A percentile compares a stretch with the other conserved stretches of the same genome.
These are phyloP conservation scores for Oncorhynchus keta DNA, from an alignment of 2,113 vertebrate genomes.

Conservation along the genomic window DNA sequence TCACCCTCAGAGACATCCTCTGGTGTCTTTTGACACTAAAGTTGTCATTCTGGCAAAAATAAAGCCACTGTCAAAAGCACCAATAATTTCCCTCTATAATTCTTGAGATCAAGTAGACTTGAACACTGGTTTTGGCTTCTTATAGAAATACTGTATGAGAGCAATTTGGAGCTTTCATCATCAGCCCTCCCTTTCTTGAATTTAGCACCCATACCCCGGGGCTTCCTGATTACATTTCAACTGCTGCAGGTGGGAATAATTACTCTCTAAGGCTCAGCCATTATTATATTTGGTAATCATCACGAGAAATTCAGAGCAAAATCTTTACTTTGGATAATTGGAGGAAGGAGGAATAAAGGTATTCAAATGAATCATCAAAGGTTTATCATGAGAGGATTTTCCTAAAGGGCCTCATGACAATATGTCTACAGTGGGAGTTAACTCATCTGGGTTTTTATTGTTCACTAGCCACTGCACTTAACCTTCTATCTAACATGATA, in stretches of 20 bases:
- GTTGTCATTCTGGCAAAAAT: neutral
- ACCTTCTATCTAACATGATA: constrained; percentile 15
- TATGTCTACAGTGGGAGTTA: constrained; percentile 10
- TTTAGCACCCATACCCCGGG: constrained; percentile 21
- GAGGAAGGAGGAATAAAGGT: constrained; percentile 7
- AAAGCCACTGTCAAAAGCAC: too few relatives aligned
- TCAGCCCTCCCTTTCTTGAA: neutral
- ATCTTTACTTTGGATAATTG: constrained; percentile 15
- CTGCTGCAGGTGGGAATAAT: constrained; percentile 28
- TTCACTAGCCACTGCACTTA: constrained; percentile 25
- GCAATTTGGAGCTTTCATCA: neutral
- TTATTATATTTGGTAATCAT: constrained; percentile 9
- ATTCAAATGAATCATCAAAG: constrained; percentile 14
- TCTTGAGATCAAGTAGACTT: too few relatives aligned
- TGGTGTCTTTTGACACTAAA: constrained; percentile 1
- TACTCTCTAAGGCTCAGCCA: neutral
- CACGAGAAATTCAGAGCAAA: constrained; percentile 4
- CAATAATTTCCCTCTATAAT: too few relatives aligned
- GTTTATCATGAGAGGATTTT: neutral
- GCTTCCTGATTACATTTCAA: constrained; percentile 30
- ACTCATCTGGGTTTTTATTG: neutral
- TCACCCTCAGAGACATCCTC: constrained; percentile 21
- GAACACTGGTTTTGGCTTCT: neutral
- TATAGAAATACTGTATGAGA: too few relatives aligned
- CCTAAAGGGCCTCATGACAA: neutral